Percentiles rank a stretch among this genome's conserved stretches.
phyloP scores from a whole-genome alignment of 2,888 invertebrate species.

The Mamestra brassicae region DNA sequence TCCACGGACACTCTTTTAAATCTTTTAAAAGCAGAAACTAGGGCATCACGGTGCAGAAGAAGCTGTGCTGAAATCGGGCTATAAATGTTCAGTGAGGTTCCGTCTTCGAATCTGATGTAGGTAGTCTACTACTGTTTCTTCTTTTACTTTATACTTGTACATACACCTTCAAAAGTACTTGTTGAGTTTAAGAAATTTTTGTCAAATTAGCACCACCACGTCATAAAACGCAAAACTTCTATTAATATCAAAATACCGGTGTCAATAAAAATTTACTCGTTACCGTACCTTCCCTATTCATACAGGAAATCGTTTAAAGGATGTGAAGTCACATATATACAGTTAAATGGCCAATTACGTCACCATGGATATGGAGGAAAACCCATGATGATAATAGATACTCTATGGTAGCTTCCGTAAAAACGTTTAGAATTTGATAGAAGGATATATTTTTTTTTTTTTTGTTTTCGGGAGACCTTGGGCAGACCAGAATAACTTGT shows the following conservation, averaged over 20 bases:
- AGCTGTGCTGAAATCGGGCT: too few species aligned
- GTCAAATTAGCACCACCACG: neutral
- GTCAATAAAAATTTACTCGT: slow-evolving; percentile 16
- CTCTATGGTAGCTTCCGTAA: slow-evolving; percentile 4
- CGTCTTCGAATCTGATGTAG: too few species aligned
- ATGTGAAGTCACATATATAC: slow-evolving; percentile 34
- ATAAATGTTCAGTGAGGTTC: too few species aligned
- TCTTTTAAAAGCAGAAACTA: too few species aligned
- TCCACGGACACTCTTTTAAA: too few species aligned
- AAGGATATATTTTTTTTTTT: slow-evolving; percentile 6
- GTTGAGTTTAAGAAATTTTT: neutral
- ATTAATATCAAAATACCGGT: slow-evolving; percentile 8
- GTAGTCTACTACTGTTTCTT: too few species aligned
- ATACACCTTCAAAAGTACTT: too few species aligned
- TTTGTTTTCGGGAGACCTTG: too few species aligned
- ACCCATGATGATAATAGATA: slow-evolving; percentile 14
- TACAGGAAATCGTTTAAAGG: slow-evolving; percentile 42
- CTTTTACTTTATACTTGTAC: too few species aligned
- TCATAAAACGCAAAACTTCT: neutral
- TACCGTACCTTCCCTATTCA: slow-evolving; percentile 5
- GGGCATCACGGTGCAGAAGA: too few species aligned
- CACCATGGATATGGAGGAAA: slow-evolving; percentile 52
- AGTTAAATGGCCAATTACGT: slow-evolving; percentile 56
- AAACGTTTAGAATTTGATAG: slow-evolving; percentile 21
- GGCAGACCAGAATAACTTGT: too few species aligned